Conservation (phyloP, 2,113 vertebrate genomes). For the Melozone crissalis region DNA sequence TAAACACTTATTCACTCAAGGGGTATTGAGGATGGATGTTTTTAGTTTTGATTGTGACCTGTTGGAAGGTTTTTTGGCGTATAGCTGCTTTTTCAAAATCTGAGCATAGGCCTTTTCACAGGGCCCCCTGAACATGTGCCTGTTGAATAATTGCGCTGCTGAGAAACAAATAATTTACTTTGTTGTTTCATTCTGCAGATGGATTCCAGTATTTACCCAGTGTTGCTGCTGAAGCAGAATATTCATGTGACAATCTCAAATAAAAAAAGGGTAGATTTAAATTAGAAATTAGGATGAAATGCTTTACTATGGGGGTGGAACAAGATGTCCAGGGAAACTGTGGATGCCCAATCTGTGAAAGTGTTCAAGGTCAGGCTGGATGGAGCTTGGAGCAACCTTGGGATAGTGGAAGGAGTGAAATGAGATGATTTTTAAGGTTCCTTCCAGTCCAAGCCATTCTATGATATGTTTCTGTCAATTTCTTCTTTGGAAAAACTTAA, state of each 20-base stretch:
- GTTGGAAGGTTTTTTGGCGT: neutral
- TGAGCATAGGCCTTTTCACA: neutral
- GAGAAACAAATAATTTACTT: neutral
- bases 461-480: neutral
- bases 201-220: neutral
- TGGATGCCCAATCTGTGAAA: neutral
- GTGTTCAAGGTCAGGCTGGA: neutral
- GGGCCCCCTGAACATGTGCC: neutral
- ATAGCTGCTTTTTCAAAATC: neutral
- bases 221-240: neutral
- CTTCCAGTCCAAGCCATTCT: neutral
- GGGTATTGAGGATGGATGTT: fast-evolving
- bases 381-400: neutral
- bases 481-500: neutral
- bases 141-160: neutral
- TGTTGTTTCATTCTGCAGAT: neutral
- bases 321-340: neutral
- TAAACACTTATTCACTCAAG: neutral
- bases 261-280: neutral
- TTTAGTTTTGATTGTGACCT: neutral
- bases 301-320: neutral
- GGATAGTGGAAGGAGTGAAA: neutral
- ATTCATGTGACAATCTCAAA: neutral
- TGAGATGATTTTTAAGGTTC: neutral
- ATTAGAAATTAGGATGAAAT: neutral